Percentiles rank a stretch among this genome's conserved stretches.
phyloP scores from a whole-genome alignment of 2,113 vertebrate genomes.

The Sylvilagus bachmani region DNA sequence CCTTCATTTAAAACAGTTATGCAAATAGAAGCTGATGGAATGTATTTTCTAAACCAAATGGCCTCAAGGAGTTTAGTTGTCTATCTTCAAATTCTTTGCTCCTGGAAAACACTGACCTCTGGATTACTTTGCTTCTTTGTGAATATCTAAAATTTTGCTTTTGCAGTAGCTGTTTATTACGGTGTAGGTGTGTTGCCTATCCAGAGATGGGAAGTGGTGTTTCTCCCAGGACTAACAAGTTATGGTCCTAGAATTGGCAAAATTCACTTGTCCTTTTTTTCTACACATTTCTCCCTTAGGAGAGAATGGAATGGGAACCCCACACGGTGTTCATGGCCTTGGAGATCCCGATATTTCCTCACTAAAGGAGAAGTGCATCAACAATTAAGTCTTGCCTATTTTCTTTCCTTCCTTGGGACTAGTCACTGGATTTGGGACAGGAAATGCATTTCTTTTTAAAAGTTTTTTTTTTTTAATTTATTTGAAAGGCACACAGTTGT shows the following conservation, averaged over 20 bases:
- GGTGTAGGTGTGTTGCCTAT: background rate
- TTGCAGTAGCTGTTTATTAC: slow-evolving; percentile 24
- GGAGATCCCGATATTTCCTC: background rate
- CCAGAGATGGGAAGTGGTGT: background rate
- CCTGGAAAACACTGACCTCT: slow-evolving; percentile 38
- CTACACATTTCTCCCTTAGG: background rate
- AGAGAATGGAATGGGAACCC: background rate
- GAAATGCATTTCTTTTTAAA: background rate
- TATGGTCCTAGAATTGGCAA: background rate
- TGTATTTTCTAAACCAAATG: slow-evolving; percentile 53
- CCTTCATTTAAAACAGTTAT: slow-evolving; percentile 61
- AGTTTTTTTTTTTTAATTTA: no score
- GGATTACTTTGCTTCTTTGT: background rate
- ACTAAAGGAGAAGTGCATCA: background rate
- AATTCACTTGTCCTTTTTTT: background rate
- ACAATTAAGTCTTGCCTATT: background rate
- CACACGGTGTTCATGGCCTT: background rate
- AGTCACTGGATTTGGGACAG: background rate
- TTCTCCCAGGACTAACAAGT: slow-evolving; percentile 29
- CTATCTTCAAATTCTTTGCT: slow-evolving; percentile 32
- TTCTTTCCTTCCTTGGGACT: background rate
- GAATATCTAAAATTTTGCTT: background rate
- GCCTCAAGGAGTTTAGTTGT: slow-evolving; percentile 35
- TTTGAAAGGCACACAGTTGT: no score
- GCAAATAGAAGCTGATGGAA: slow-evolving; percentile 26